A percentile compares a stretch with the other conserved stretches of the same genome.
phyloP scores from a whole-genome alignment of 2,113 vertebrate species.

The Saimiri boliviensis region DNA sequence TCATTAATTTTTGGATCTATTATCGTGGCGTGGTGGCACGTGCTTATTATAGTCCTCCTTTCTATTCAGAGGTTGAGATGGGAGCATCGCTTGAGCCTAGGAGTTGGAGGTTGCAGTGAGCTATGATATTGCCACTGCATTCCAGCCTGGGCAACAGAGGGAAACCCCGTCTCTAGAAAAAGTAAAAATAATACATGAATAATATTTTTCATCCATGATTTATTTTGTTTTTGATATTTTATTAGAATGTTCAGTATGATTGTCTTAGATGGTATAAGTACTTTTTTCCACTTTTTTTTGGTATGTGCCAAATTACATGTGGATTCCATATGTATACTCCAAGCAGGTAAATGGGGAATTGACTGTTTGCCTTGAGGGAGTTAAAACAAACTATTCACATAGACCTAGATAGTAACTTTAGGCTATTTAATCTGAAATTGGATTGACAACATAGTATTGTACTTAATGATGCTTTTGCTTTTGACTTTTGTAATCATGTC shows the following conservation, averaged over 20 bases:
- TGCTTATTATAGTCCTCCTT: too few species aligned
- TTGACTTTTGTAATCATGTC: conserved; percentile 33
- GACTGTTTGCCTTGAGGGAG: neutral
- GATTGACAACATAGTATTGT: neutral
- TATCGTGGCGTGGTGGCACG: too few species aligned
- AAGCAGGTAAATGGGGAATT: conserved; percentile 1
- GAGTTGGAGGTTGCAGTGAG: neutral
- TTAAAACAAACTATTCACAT: neutral
- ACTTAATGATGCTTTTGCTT: conserved; percentile 25
- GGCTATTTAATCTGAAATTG: conserved; percentile 43
- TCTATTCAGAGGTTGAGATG: neutral
- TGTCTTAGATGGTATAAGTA: neutral
- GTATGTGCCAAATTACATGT: neutral
- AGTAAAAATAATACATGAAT: neutral
- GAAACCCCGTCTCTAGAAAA: neutral
- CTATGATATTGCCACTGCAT: neutral
- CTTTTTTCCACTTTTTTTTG: neutral
- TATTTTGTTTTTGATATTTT: conserved; percentile 30
- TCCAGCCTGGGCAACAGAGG: neutral
- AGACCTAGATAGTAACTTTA: neutral
- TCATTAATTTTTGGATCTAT: neutral
- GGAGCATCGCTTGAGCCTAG: neutral
- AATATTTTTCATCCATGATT: neutral
- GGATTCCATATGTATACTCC: neutral
- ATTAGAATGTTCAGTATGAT: conserved; percentile 24